Base-by-base conservation (phyloP, 2,888 invertebrate species). In the Gryllus longicercus region DNA sequence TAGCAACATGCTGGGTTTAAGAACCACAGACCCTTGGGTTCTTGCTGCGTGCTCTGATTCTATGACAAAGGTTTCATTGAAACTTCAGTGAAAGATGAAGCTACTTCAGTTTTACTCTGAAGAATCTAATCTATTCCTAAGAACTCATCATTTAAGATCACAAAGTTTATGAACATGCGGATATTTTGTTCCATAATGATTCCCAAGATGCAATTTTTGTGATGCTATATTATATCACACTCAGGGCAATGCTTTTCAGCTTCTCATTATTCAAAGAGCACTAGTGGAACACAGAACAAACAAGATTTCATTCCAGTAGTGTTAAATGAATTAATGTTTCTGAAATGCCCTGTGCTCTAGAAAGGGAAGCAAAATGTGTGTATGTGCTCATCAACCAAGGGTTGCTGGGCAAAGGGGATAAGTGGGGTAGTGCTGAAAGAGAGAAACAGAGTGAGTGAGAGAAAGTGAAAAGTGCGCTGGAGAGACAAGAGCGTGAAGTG, bases 331-430 rank as follows among this genome's bases (percentile, higher is more conserved):
- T 63, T 14, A 63, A 63, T 63, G 63, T n/a, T 2, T 18, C 63
- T 63, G 63, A 63, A 63, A 63, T n/a, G n/a, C 63, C 63, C 63
- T 63, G 63, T 63, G 63, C 63, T 63, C 63, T 63, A 63, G 63
- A 1, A 63, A 63, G 63, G 63, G 63, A 63, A 63, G 63, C 63
- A 63, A 63, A 63, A 14, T n/a, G n/a, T 63, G 63, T 63, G 63
- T 63, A 63, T 63, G 63, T 63, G 63, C 63, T 63, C 63, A 63
- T 63, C 63, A n/a, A 63, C 63, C 63, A 63, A n/a, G 63, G 63
- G 63, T 63, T 63, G 63, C 63, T 63, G 63, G 63, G 63, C 63
- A 18, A 38, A 38, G 38, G 63, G 63, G 63, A n/a, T 63, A 63
- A 63, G 63, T 63, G 63, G 63, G 63, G 63, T 63, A n/a, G 63